Evolutionary conservation across 1,140 invertebrate genomes (phyloP).

Genomic region (Trichomalopsis sarcophagae): DNA sequence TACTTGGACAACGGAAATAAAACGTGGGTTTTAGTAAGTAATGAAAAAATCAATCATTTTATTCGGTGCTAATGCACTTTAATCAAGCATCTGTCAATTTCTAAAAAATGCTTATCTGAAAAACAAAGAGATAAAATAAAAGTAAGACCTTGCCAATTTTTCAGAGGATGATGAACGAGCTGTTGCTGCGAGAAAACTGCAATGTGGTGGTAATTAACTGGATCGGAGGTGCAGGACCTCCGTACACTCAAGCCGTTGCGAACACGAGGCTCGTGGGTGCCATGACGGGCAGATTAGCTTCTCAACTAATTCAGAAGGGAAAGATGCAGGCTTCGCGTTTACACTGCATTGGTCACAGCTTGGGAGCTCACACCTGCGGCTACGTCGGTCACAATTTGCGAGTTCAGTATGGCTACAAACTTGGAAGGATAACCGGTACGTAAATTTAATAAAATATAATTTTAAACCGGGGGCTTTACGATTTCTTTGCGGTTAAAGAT

Average conservation of each 20-base stretch:
- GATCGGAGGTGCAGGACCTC: constrained; percentile 88
- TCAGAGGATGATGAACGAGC: constrained; percentile 78
- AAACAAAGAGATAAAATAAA: too few species aligned
- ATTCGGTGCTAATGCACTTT: too few species aligned
- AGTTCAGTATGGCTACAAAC: constrained; percentile 61
- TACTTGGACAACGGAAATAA: constrained; percentile 89
- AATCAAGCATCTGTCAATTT: too few species aligned
- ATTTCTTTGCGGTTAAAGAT: background rate
- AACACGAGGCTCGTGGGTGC: constrained; percentile 91
- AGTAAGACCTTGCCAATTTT: background rate
- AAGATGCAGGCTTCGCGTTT: constrained; percentile 65
- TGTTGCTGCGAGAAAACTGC: constrained; percentile 80
- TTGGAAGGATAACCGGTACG: constrained; percentile 76
- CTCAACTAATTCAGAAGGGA: constrained; percentile 71
- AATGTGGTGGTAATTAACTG: constrained; percentile 90
- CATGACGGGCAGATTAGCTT: constrained; percentile 85
- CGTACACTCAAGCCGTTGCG: constrained; percentile 92
- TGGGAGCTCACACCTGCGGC: constrained; percentile 90
- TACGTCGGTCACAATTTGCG: constrained; percentile 86
- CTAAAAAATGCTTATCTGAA: too few species aligned
- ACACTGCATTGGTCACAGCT: constrained; percentile 93
- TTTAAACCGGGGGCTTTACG: too few species aligned
- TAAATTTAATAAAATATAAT: constrained; percentile 52
- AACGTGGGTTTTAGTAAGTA: constrained; percentile 80
- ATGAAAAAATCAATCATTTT: background rate